Evolutionary conservation across 2,113 vertebrate genomes (phyloP).

Genomic region (Ariopsis seemanni): DNA sequence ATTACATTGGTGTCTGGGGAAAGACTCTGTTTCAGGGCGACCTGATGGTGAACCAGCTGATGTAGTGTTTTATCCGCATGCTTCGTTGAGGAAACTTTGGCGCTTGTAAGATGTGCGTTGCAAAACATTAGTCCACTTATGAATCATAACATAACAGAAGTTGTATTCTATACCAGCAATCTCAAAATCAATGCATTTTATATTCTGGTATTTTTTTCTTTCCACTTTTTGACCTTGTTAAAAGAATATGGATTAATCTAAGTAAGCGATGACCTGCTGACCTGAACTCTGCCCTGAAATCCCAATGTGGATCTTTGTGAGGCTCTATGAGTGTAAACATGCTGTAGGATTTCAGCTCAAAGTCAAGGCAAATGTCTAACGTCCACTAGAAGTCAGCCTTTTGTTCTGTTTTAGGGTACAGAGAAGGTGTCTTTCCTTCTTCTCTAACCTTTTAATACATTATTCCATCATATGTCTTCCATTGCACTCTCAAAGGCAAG

Average conservation of each 20-base stretch:
- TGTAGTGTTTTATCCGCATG: background rate
- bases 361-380: background rate
- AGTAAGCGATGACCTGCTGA: constrained; percentile 7
- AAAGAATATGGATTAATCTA: constrained; percentile 12
- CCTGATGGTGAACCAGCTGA: constrained; percentile 15
- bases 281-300: constrained; percentile 9
- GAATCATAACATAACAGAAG: background rate
- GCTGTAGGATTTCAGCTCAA: background rate
- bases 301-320: background rate
- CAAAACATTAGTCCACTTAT: background rate
- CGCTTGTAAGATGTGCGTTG: background rate
- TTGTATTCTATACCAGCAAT: background rate
- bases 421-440: background rate
- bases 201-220: background rate
- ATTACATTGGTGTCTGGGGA: constrained; percentile 41
- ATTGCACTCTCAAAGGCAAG: background rate
- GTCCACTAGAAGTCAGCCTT: background rate
- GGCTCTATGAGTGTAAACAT: background rate
- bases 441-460: background rate
- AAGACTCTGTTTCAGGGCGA: constrained; percentile 30
- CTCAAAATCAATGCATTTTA: background rate
- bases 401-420: background rate
- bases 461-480: background rate
- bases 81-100: background rate
- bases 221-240: background rate